Evolutionary conservation across 1,140 invertebrate species (phyloP).

Genomic region (Dysdera silvatica): DNA sequence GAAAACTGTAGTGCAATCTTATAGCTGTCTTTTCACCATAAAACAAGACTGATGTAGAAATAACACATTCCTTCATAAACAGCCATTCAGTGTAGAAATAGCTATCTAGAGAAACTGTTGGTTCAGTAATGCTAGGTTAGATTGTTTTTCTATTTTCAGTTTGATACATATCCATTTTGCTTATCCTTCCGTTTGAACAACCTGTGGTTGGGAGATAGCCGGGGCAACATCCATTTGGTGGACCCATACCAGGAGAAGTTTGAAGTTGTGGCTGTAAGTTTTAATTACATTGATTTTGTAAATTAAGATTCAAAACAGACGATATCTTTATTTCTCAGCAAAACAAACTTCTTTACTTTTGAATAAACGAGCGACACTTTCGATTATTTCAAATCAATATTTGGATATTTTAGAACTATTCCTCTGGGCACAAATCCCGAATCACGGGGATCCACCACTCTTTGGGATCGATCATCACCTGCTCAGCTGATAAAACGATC

Average conservation of each 20-base stretch:
- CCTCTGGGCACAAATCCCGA: constrained; percentile 15
- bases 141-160: constrained; percentile 31
- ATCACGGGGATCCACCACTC: constrained; percentile 26
- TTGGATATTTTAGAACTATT: constrained; percentile 14
- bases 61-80: too few species aligned
- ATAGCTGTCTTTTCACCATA: too few species aligned
- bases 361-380: background rate
- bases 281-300: background rate
- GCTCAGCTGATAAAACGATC: constrained; percentile 30
- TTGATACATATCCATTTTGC: constrained; percentile 38
- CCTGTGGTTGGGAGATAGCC: constrained; percentile 41
- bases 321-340: background rate
- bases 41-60: too few species aligned
- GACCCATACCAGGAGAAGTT: constrained; percentile 39
- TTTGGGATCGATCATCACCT: constrained; percentile 24
- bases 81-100: too few species aligned
- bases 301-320: background rate
- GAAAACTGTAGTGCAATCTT: too few species aligned
- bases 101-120: too few species aligned
- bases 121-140: background rate
- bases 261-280: constrained; percentile 37
- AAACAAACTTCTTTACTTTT: background rate
- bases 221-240: constrained; percentile 39
- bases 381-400: background rate
- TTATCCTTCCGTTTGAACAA: constrained; percentile 39